Evolutionary conservation across 2,888 invertebrate genomes (phyloP).

Genomic region (Drosophila robusta): DNA sequence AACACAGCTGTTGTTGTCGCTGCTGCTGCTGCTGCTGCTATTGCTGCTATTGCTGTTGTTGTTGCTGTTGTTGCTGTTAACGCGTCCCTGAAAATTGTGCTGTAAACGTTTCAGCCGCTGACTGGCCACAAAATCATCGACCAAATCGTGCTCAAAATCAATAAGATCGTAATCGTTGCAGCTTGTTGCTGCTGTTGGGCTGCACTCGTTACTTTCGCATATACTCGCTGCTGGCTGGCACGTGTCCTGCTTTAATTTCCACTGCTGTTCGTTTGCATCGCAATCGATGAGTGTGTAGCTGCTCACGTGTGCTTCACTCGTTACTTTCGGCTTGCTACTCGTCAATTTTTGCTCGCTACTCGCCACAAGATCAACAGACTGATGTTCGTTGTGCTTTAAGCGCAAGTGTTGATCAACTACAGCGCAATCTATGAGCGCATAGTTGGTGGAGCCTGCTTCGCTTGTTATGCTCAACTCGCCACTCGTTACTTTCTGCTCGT

Average conservation of each 20-base stretch:
- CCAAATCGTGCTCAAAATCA: conserved; percentile 69
- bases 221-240: background rate
- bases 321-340: conserved; percentile 12
- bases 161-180: conserved; percentile 70
- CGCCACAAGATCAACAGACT: no score
- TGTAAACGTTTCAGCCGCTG: conserved; percentile 86
- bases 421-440: no score
- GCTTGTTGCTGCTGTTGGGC: conserved; percentile 58
- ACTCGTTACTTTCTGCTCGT: conserved; percentile 23
- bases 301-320: conserved; percentile 7
- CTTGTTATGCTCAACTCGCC: background rate
- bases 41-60: conserved; percentile 27
- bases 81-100: conserved; percentile 84
- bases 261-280: conserved; percentile 13
- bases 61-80: conserved; percentile 52
- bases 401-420: no score
- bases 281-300: conserved; percentile 17
- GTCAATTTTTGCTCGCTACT: background rate
- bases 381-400: no score
- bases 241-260: background rate
- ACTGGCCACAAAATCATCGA: conserved; percentile 84
- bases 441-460: background rate
- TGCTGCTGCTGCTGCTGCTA: conserved; percentile 29
- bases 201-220: conserved; percentile 24
- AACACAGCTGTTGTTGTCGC: conserved; percentile 47